phyloP scores from a whole-genome alignment of 2,113 vertebrate genomes.

The Dryoscopus gambensis region DNA sequence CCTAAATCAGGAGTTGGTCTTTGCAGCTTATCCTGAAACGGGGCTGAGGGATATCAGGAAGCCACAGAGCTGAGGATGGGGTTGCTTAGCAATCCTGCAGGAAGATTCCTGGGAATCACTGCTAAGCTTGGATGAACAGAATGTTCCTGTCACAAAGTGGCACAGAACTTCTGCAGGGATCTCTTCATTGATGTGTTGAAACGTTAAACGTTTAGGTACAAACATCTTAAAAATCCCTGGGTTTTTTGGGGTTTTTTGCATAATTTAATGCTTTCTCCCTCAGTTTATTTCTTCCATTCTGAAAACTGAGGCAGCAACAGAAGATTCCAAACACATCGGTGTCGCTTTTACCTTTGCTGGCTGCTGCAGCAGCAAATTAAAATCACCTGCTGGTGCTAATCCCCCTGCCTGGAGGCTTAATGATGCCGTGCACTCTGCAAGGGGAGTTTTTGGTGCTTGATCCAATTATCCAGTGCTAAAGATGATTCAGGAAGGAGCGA shows the following conservation, averaged over 20 bases:
- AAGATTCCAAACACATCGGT: background rate
- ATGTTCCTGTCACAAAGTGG: conserved; percentile 31
- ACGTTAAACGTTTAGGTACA: conserved; percentile 24
- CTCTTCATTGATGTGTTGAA: conserved; percentile 20
- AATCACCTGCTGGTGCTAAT: background rate
- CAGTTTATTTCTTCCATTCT: background rate
- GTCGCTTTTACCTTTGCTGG: background rate
- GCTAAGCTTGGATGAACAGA: background rate
- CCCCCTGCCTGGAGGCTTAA: background rate
- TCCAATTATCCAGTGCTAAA: background rate
- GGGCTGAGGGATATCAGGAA: background rate
- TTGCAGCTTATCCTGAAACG: background rate
- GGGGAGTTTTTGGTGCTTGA: conserved; percentile 21
- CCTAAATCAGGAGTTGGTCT: background rate
- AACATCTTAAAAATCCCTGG: background rate
- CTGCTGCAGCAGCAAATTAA: conserved; percentile 23
- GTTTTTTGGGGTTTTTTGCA: no score
- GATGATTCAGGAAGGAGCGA: background rate
- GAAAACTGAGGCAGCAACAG: background rate
- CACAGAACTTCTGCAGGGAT: conserved; percentile 27
- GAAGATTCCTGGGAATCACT: conserved; percentile 49
- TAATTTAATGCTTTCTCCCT: background rate
- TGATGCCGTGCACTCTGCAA: background rate
- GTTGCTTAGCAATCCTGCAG: conserved; percentile 66
- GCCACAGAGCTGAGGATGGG: background rate